Evolutionary conservation across 2,113 vertebrate species (phyloP), one percentile per base, ranked within the genome.

Genomic region (Poeciliopsis prolifica): DNA sequence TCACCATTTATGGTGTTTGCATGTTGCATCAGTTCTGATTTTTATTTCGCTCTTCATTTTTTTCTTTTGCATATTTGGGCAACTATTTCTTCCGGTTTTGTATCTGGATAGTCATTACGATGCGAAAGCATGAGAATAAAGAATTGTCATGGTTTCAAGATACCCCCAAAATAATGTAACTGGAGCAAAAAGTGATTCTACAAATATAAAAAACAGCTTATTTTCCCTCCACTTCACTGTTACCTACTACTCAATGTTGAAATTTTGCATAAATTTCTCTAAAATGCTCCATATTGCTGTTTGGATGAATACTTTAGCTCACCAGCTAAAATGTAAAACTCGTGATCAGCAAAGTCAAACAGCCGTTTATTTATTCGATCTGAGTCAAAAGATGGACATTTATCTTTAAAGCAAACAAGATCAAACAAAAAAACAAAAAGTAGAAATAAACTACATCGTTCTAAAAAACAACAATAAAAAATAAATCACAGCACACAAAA

Each of bases 401-500:
- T 89, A 92, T 85, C 79, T 79, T 68, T 64, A 82, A 88, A 61
- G 64, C 62, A 65, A 80, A 75, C 15, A 26, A 70, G 30, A 60
- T 77, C 42, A 86, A 79, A 71, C 79, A 92, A 94, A 88, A 72
- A 75, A 85, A 87, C 77, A 82, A 85, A 83, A 85, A 51, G 65
- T 66, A 65, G 66, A 64, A 84, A 79, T 62, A 83, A 88, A 90
- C 88, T 90, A 92, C 86, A 88, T 72, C 81, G 74, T 89, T 82
- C 91, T 94, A 94, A 87, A 92, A 58, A 22, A 51, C 19, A 54
- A 54, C 1, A 94, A 93, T 92, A 93, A 48, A 48, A 48, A 48
- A 48, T 85, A 92, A 94, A 94, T 14, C 91, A 92, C 88, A 90
- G 76, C 93, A 95, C 93, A 93, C 89, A 94, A 94, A 94, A 94